Base-by-base conservation (phyloP, 2,888 invertebrate genomes). In the Sisyra nigra region DNA sequence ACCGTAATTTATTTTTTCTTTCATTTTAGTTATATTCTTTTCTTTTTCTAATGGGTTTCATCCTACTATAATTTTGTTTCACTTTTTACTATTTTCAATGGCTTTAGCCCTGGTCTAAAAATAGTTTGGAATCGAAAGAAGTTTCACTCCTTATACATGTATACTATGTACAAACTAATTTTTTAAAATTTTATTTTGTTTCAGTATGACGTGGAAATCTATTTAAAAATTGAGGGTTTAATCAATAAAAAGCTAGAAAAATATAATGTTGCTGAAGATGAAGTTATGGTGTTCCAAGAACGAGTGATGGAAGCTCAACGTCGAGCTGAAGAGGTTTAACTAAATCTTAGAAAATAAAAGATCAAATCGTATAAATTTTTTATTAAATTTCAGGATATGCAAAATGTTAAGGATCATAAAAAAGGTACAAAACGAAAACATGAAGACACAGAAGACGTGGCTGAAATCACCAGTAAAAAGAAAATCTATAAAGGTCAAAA, bases 191-290 rank as follows among this genome's bases (percentile, higher is more conserved):
- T n/a, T n/a, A n/a, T 36, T 48, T 38, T 47, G 44, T 62, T 60
- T 32, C 66, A 85, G 73, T 97, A 98, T 57, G 97, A 98, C 59
- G 93, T 98, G 6, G 97, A 97, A 60, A 63, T 96, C 48, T 98
- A 94, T 68, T 94, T 96, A 64, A 76, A 96, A 44, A 97, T 98
- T 50, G 98, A 98, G 58, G 85, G 91, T 58, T 68, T 97, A 54
- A 82, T 98, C 54, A 84, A 86, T 8, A 94, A 94, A 58, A 80
- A 94, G 62, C 63, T 98, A 48, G 89, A 94, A 0, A 66, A 88
- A 9, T 97, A 89, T 64, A 72, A 78, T 53, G 80, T 84, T 0
- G 86, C 87, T 54, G 91, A 94, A 60, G 81, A 86, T 50, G 96
- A 96, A 59, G 97, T 96, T 0, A 89, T 97, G 92, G 72, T 87